These are phyloP conservation scores for Plagodis dolabraria DNA, from an alignment of 2,888 invertebrate species.

Conservation along the genomic window DNA sequence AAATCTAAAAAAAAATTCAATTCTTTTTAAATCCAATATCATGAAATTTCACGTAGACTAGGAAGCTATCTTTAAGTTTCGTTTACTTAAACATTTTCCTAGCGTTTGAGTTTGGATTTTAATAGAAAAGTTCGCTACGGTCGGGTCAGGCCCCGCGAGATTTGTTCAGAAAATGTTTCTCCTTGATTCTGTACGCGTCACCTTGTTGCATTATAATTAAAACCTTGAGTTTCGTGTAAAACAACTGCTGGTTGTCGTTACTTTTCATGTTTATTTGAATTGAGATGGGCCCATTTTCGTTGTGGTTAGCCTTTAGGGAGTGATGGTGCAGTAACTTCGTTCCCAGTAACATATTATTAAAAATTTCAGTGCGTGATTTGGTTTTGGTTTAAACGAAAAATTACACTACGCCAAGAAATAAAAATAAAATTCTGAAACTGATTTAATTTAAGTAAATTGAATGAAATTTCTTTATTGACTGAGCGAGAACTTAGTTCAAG, in stretches of 20 bases:
- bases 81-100: conserved; percentile 37
- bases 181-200: conserved; percentile 12
- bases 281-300: background rate
- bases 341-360: too few relatives aligned
- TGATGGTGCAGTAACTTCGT: too few relatives aligned
- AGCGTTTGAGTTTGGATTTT: conserved; percentile 33
- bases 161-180: conserved; percentile 19
- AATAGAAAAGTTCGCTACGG: conserved; percentile 34
- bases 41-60: conserved; percentile 27
- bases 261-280: background rate
- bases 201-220: conserved; percentile 22
- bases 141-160: conserved; percentile 19
- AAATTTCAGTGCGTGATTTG: too few relatives aligned
- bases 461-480: too few relatives aligned
- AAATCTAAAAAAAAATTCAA: conserved; percentile 13
- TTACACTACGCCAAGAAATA: too few relatives aligned
- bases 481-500: too few relatives aligned
- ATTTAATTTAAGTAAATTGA: too few relatives aligned
- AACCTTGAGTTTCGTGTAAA: background rate
- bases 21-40: conserved; percentile 32
- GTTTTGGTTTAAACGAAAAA: too few relatives aligned
- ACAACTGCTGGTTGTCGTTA: background rate
- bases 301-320: too few relatives aligned
- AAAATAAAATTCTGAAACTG: too few relatives aligned
- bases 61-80: conserved; percentile 28